Conservation (phyloP, 2,888 invertebrate species). For the Lathronympha strigana region DNA sequence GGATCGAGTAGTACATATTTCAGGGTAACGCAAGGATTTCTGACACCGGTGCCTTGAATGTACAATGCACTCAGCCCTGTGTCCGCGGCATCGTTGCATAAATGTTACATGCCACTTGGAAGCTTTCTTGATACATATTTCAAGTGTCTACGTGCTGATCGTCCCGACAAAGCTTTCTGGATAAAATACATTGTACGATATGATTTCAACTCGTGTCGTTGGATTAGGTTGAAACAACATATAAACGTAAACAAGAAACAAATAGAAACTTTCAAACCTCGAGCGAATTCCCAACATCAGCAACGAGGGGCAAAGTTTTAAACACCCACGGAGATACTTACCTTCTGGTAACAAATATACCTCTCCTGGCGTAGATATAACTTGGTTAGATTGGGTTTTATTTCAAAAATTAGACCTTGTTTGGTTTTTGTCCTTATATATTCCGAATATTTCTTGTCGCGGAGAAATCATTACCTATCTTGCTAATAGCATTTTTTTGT, state of each 20-base stretch:
- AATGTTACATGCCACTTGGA: conserved; percentile 38
- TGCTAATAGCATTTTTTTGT: too few relatives aligned
- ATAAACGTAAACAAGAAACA: conserved; percentile 40
- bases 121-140: conserved; percentile 36
- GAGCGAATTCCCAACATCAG: conserved; percentile 39
- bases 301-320: conserved; percentile 39
- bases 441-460: too few relatives aligned
- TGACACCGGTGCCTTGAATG: conserved; percentile 52
- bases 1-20: conserved; percentile 63
- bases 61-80: conserved; percentile 55
- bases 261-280: conserved; percentile 41
- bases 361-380: conserved; percentile 19
- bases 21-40: conserved; percentile 60
- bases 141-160: conserved; percentile 24
- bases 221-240: conserved; percentile 38
- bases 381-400: conserved; percentile 21
- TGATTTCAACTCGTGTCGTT: conserved; percentile 29
- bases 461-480: too few relatives aligned
- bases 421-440: too few relatives aligned
- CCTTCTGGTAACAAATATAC: conserved; percentile 36
- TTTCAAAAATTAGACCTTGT: conserved; percentile 21
- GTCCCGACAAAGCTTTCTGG: conserved; percentile 21
- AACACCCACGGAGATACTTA: conserved; percentile 39
- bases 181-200: conserved; percentile 25
- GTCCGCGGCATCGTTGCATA: conserved; percentile 41